Percentiles rank a stretch among this genome's conserved stretches.
These are phyloP conservation scores for Heliocidaris erythrogramma DNA, from an alignment of 35 echinoderm and acorn worm genomes.

Conservation along the genomic window DNA sequence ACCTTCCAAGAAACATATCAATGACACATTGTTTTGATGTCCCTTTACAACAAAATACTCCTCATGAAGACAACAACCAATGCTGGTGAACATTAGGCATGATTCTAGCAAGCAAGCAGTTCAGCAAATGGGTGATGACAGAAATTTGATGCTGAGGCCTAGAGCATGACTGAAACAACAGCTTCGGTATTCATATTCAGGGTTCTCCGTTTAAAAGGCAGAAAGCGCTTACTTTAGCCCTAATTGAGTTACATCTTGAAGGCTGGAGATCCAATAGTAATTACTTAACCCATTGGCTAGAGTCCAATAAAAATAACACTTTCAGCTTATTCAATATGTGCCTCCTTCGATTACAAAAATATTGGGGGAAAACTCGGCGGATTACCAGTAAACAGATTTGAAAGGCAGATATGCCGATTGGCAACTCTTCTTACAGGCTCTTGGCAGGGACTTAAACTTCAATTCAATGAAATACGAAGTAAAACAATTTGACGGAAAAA, in stretches of 20 bases:
- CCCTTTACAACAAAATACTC: neutral
- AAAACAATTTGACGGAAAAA: neutral
- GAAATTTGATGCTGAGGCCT: neutral
- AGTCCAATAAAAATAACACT: neutral
- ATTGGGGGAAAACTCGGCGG: neutral
- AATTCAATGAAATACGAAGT: neutral
- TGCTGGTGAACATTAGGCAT: neutral
- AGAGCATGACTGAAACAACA: neutral
- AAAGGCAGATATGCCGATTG: neutral
- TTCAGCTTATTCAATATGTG: neutral
- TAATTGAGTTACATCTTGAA: neutral
- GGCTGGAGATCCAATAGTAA: neutral
- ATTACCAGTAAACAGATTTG: neutral
- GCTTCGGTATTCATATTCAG: neutral
- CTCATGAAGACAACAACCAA: neutral
- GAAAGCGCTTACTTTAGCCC: neutral
- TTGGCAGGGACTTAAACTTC: neutral
- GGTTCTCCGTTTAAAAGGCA: neutral
- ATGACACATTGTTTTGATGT: neutral
- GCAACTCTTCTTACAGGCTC: neutral
- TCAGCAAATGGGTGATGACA: neutral
- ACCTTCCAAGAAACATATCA: neutral
- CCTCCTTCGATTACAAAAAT: neutral
- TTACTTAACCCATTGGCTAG: neutral
- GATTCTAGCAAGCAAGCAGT: neutral